Evolutionary conservation across 30 jellyfish, hydroid and myxozoan species (phyloP).

Genomic region (Cassiopea andromeda): DNA sequence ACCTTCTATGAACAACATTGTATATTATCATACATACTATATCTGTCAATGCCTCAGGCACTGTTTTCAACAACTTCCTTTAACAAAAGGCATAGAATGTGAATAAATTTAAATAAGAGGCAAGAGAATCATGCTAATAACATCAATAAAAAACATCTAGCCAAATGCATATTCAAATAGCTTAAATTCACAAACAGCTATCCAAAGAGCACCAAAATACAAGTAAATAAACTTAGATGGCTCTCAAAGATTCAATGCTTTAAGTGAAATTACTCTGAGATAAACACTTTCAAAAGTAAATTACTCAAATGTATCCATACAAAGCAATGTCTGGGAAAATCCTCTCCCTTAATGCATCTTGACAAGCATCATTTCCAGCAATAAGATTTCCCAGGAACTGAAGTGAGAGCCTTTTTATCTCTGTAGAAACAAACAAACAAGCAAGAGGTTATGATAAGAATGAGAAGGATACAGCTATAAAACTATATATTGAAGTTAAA

Average conservation of each 20-base stretch:
- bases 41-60: slow-evolving; percentile 33
- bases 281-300: not conserved
- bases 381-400: slow-evolving; percentile 75
- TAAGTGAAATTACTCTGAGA: not conserved
- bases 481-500: too few species aligned
- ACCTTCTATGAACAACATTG: slow-evolving; percentile 67
- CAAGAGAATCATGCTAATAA: too few species aligned
- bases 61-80: slow-evolving; percentile 40
- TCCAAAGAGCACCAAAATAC: too few species aligned
- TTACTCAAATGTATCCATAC: not conserved
- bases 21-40: slow-evolving; percentile 69
- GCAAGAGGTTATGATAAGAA: too few species aligned
- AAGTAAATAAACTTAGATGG: too few species aligned
- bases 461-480: too few species aligned
- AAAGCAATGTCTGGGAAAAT: slow-evolving; percentile 42
- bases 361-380: slow-evolving; percentile 52
- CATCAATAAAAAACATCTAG: too few species aligned
- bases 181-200: too few species aligned
- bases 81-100: not conserved
- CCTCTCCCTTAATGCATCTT: slow-evolving; percentile 54
- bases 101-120: not conserved
- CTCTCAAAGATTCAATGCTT: too few species aligned
- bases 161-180: too few species aligned
- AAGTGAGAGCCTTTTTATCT: slow-evolving; percentile 26
- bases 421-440: not conserved